Base-by-base conservation (phyloP, 2,888 invertebrate species). In the Drosophila multiciliata region DNA sequence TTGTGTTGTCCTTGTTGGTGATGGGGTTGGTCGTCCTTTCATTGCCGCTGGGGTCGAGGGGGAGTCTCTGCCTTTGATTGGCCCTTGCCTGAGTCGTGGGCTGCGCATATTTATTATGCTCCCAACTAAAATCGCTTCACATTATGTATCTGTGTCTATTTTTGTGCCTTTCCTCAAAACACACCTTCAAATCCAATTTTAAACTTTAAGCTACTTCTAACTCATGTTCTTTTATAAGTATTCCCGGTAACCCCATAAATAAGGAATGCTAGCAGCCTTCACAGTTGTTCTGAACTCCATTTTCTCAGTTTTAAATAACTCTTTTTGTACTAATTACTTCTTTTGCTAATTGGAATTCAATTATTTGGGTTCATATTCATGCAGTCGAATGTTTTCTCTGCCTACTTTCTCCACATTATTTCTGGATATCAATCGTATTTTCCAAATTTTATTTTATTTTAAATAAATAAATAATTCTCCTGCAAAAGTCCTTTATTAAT, bases 51-150 rank as follows among this genome's bases (percentile, higher is more conserved):
- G n/a, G 7, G 35, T 45, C 26, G n/a, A 17, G 48, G 57, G 29
- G 75, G 67, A 62, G 59, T 54, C 33, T 61, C 49, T 45, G 62
- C 67, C 62, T 65, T 66, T 71, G 80, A 78, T 78, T 78, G 78
- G 78, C 61, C 66, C 61, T 26, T 17, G 60, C 57, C 9, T 32
- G 54, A 61, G 52, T 49, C 59, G 70, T 74, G 70, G 66, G 48
- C 62, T 62, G 75, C 20, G 63, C 62, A 55, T 36, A 67, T 54
- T 67, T 66, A 57, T 29, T 38, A 63, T 62, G 50, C 15, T 35
- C 45, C 32, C 38, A 36, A 38, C 38, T 38, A 38, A 4, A n/a
- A n/a, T 29, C 11, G 26, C 20, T n/a, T 53, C 33, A 52, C 40
- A 33, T 61, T 32, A 61, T 52, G 40, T 61, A 53, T 8, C 26